phyloP scores from a whole-genome alignment of 30 jellyfish, hydroid and myxozoan genomes.

The Clytia hemisphaerica region DNA sequence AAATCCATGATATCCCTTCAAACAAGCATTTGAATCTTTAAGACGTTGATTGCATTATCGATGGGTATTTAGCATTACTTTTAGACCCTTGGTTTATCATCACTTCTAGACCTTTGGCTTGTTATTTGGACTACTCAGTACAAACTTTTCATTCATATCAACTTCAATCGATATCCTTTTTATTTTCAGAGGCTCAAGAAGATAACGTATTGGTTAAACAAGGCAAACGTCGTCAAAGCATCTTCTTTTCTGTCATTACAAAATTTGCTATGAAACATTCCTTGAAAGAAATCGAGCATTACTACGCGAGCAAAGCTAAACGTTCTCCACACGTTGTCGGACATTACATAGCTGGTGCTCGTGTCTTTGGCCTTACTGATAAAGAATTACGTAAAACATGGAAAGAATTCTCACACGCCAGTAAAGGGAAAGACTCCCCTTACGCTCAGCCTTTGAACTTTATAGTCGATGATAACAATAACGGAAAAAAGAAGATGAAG shows the following conservation, averaged over 20 bases:
- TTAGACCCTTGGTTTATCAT: too few relatives aligned
- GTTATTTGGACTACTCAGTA: too few relatives aligned
- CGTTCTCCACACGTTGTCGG: constrained; percentile 34
- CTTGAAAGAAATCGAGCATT: constrained; percentile 33
- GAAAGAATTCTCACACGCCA: constrained; percentile 17
- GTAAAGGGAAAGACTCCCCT: constrained; percentile 26
- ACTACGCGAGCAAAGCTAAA: constrained; percentile 36
- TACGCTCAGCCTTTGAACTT: constrained; percentile 30
- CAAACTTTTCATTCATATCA: too few relatives aligned
- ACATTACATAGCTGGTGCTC: constrained; percentile 29
- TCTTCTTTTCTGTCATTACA: constrained; percentile 43
- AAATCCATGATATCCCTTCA: too few relatives aligned
- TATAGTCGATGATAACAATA: neutral
- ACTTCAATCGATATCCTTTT: too few relatives aligned
- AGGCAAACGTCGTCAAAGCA: constrained; percentile 38
- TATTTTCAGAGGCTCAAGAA: constrained; percentile 30
- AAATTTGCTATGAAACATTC: constrained; percentile 48
- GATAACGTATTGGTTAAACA: constrained; percentile 28
- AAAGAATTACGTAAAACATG: constrained; percentile 20
- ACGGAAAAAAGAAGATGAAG: constrained; percentile 4
- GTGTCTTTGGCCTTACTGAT: constrained; percentile 33
- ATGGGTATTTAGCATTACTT: too few relatives aligned
- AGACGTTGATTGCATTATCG: too few relatives aligned
- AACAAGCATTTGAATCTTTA: too few relatives aligned
- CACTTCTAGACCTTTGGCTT: too few relatives aligned